Evolutionary conservation across 2,797 vertebrate genomes (phyloP), one percentile per base, ranked within the genome.

Genomic region (Alca torda): DNA sequence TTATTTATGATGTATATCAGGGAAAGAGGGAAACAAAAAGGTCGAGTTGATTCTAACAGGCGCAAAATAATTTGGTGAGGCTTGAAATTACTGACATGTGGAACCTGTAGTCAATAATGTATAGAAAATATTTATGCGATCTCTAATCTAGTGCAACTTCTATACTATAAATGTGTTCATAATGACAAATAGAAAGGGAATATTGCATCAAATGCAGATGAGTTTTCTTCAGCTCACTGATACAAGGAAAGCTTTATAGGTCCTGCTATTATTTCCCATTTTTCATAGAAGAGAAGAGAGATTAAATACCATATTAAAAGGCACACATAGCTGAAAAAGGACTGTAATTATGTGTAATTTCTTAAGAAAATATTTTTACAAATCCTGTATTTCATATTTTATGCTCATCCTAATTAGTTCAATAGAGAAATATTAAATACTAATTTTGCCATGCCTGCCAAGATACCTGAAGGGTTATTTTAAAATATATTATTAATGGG

Each of bases 321-420:
- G 48, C 87, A 90, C 64, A 60, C 60, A 72, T 77, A 79, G 21
- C 35, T 92, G 91, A 61, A 95, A 93, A 95, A 90, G 77, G 73
- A 51, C 88, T 95, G 13, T 90, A 94, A 95, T 96, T 95, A 94
- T 59, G 21, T 93, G 76, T 78, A 80, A 88, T 90, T 96, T 94
- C n/a, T 28, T 83, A 70, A 85, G 89, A 79, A 96, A 93, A 97
- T 97, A 91, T 90, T 95, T 95, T 95, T 95, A 95, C 80, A 96
- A 95, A 95, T 72, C 48, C 78, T 39, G 61, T 81, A 84, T 92
- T 95, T 96, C 79, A 60, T 90, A 81, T 85, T 94, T 96, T 96
- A 94, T 82, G 57, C 75, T 95, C 87, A 87, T 90, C 39, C 57
- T 95, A 95, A 96, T 93, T 96, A 94, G 80, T 95, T 90, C 80